phyloP scores from a whole-genome alignment of 2,888 invertebrate genomes.

The Brachyopa scutellaris region DNA sequence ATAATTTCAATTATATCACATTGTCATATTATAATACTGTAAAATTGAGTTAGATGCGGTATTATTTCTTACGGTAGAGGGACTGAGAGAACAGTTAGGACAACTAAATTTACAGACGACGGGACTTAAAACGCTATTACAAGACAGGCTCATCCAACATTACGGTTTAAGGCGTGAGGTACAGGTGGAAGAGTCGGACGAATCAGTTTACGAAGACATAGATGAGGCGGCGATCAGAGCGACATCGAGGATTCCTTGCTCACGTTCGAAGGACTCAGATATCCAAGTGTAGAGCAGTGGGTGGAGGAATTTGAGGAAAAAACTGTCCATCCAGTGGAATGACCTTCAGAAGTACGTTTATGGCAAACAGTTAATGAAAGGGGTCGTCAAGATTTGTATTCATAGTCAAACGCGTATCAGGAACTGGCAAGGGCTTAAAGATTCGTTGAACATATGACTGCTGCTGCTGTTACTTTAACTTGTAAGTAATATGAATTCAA shows the following conservation, averaged over 20 bases:
- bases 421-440: neutral
- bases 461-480: too few species aligned
- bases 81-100: conserved; percentile 1
- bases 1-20: too few species aligned
- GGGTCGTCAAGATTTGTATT: conserved; percentile 4
- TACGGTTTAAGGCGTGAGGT: neutral
- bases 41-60: neutral
- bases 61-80: neutral
- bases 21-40: too few species aligned
- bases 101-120: neutral
- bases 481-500: too few species aligned
- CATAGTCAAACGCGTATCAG: conserved; percentile 5
- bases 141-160: neutral
- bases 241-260: conserved; percentile 5
- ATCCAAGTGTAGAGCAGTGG: conserved; percentile 12
- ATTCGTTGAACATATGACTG: too few species aligned
- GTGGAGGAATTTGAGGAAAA: conserved; percentile 14
- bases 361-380: conserved; percentile 7
- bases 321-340: conserved; percentile 4
- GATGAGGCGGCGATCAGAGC: neutral
- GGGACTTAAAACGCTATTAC: neutral
- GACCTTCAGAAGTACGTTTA: conserved; percentile 1
- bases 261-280: conserved; percentile 3
- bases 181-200: neutral
- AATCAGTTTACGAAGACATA: neutral